Conservation (phyloP, 2,113 vertebrate species). For the Syrmaticus mikado region DNA sequence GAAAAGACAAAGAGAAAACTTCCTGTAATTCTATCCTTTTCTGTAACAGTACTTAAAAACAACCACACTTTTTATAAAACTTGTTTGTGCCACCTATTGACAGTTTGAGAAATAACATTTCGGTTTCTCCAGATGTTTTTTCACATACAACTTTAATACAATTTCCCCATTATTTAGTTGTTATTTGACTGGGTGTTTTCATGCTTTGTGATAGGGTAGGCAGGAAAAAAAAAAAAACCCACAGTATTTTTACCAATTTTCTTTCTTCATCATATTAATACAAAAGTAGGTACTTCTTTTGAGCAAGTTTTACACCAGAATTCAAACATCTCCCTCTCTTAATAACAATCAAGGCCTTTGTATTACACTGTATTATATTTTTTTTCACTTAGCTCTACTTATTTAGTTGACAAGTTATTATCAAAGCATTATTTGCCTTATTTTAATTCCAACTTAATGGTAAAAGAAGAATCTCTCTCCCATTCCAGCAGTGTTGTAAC, state of each 20-base stretch:
- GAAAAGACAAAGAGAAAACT: not conserved
- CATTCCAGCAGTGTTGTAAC: not conserved
- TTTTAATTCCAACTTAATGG: constrained; percentile 18
- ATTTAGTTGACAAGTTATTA: not conserved
- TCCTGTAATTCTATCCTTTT: not conserved
- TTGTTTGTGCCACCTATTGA: constrained; percentile 40
- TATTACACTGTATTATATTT: not conserved
- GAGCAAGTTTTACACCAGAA: not conserved
- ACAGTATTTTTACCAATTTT: not conserved
- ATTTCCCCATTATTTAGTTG: not conserved
- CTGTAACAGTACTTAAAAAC: not conserved
- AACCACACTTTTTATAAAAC: not conserved
- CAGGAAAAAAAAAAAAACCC: rapidly evolving
- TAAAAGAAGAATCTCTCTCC: not conserved
- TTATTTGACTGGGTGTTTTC: not conserved
- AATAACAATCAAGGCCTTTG: not conserved
- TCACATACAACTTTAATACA: not conserved
- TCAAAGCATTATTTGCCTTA: not conserved
- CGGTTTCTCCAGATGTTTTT: not conserved
- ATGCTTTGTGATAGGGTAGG: not conserved
- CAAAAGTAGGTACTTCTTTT: not conserved
- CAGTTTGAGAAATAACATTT: not conserved
- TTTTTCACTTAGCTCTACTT: not conserved
- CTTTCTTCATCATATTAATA: not conserved
- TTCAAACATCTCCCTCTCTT: not conserved